phyloP scores from a whole-genome alignment of 2,113 vertebrate genomes.

The Channa maculata region DNA sequence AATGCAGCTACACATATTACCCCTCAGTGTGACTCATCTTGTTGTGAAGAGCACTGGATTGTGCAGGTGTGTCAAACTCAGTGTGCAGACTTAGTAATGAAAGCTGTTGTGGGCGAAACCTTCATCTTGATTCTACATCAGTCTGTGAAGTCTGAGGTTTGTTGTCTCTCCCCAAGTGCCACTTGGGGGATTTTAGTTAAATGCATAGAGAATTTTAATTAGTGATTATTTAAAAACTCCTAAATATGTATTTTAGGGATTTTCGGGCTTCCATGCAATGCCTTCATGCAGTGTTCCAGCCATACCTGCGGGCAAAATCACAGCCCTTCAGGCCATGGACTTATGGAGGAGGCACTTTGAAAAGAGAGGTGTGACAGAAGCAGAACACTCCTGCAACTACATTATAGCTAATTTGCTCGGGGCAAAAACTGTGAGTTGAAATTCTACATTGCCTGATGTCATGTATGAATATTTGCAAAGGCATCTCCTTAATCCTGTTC shows the following conservation, averaged over 20 bases:
- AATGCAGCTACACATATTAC: too few species aligned
- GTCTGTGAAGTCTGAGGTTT: too few species aligned
- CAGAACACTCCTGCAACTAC: constrained; percentile 88
- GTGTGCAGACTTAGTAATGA: too few species aligned
- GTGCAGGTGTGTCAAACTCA: too few species aligned
- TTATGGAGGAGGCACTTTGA: constrained; percentile 88
- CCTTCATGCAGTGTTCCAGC: constrained; percentile 40
- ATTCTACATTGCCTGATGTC: neutral
- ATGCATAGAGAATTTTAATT: neutral
- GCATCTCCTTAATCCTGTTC: neutral
- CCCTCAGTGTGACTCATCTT: too few species aligned
- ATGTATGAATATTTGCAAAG: neutral
- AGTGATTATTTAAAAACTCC: neutral
- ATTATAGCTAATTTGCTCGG: constrained; percentile 93
- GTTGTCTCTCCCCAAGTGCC: too few species aligned
- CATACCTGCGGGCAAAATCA: constrained; percentile 61
- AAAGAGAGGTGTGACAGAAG: constrained; percentile 86
- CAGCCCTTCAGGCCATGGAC: constrained; percentile 73
- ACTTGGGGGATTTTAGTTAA: neutral
- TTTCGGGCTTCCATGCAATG: constrained; percentile 11
- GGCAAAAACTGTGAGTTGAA: constrained; percentile 89
- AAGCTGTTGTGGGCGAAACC: too few species aligned
- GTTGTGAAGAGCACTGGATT: too few species aligned
- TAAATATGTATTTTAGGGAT: constrained; percentile 34
- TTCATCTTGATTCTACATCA: too few species aligned